phyloP scores from a whole-genome alignment of 2,113 vertebrate species.

The Mormyrus iriodes region DNA sequence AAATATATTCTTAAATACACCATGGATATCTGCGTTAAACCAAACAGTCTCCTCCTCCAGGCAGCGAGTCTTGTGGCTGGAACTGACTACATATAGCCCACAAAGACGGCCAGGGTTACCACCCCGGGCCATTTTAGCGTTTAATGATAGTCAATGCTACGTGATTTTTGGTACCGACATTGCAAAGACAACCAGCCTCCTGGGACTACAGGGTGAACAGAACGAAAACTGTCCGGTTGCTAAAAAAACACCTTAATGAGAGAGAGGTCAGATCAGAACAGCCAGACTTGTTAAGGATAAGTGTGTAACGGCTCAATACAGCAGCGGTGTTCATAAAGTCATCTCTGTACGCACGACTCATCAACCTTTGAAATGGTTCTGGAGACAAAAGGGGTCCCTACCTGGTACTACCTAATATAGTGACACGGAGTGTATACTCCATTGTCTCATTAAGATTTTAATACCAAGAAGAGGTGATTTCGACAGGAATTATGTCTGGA shows the following conservation, averaged over 20 bases:
- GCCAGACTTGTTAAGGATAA: not conserved
- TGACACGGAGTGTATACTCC: not conserved
- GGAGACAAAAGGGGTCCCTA: not conserved
- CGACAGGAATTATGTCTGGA: not conserved
- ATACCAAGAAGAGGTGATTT: not conserved
- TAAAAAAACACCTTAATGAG: not conserved
- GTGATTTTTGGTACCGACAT: not conserved
- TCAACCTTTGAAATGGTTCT: not conserved
- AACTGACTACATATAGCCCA: not conserved
- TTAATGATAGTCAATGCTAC: not conserved
- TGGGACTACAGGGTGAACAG: not conserved
- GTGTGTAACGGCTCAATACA: not conserved
- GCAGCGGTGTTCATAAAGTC: not conserved
- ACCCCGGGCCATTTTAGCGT: not conserved
- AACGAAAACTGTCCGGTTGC: not conserved
- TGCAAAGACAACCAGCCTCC: not conserved
- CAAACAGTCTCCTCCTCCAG: not conserved
- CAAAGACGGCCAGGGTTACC: not conserved
- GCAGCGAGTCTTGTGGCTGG: not conserved
- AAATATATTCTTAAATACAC: not conserved
- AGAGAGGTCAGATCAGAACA: not conserved
- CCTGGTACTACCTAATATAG: not conserved
- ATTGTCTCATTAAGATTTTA: not conserved
- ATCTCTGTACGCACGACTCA: not conserved
- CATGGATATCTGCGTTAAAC: not conserved